phyloP scores from a whole-genome alignment of 1,140 invertebrate genomes.

The Marisa cornuarietis region DNA sequence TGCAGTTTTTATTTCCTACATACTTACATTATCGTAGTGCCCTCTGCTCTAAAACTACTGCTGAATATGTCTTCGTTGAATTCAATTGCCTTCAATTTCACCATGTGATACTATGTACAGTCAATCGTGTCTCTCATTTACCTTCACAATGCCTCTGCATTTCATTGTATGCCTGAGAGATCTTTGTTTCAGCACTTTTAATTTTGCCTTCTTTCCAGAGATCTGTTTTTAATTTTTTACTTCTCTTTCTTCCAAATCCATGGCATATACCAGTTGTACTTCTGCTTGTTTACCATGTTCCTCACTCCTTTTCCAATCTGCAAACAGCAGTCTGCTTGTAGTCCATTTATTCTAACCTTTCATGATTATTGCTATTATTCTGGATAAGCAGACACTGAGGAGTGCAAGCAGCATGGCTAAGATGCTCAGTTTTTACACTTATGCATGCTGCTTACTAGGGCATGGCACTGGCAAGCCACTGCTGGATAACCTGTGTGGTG shows the following conservation, averaged over 20 bases:
- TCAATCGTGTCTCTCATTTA: neutral
- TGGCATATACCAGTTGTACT: neutral
- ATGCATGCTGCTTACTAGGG: no score
- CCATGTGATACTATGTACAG: slow-evolving; percentile 6
- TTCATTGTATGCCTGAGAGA: no score
- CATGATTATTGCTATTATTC: neutral
- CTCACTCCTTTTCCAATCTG: neutral
- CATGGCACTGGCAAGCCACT: neutral
- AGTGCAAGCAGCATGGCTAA: neutral
- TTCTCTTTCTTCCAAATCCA: no score
- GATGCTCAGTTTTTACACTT: no score
- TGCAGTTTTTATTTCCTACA: neutral
- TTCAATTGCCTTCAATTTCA: slow-evolving; percentile 10
- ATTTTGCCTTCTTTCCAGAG: neutral
- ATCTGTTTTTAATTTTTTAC: neutral
- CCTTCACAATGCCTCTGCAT: no score
- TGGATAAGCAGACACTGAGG: neutral
- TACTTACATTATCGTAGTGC: neutral
- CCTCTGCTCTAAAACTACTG: neutral
- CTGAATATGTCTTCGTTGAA: slow-evolving; percentile 2
- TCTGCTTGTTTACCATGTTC: neutral
- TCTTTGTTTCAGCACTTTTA: no score
- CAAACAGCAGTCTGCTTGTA: no score
- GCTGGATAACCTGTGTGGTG: no score
- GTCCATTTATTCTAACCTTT: neutral